phyloP scores from a whole-genome alignment of 2,888 invertebrate species.

The Acleris laterana region DNA sequence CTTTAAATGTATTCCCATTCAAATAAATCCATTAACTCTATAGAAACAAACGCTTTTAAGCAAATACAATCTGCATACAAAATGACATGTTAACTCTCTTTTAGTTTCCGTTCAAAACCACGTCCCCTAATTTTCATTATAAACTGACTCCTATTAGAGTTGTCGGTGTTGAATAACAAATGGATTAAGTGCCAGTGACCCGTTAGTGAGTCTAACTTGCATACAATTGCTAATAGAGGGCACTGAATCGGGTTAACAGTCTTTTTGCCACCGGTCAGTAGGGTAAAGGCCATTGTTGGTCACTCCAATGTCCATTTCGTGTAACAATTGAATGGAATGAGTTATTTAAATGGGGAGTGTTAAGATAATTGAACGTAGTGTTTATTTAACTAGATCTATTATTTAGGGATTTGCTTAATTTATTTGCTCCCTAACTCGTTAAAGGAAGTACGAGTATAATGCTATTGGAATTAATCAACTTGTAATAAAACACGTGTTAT shows the following conservation, averaged over 20 bases:
- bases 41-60: conserved; percentile 43
- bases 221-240: too few species aligned
- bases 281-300: conserved; percentile 63
- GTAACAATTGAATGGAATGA: conserved; percentile 58
- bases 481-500: too few species aligned
- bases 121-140: too few species aligned
- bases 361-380: conserved; percentile 39
- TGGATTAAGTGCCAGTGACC: too few species aligned
- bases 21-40: conserved; percentile 29
- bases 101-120: conserved; percentile 51
- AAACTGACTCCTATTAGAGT: too few species aligned
- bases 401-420: conserved; percentile 18
- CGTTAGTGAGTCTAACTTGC: too few species aligned
- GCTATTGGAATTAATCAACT: too few species aligned
- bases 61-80: conserved; percentile 74
- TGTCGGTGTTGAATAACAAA: too few species aligned
- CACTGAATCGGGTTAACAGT: conserved; percentile 41
- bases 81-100: conserved; percentile 67
- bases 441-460: too few species aligned
- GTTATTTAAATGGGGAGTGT: conserved; percentile 62
- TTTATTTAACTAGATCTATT: conserved; percentile 35
- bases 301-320: conserved; percentile 62
- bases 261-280: conserved; percentile 63
- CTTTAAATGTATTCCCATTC: conserved; percentile 15
- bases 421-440: too few species aligned